A percentile compares a stretch with the other conserved stretches of the same genome.
Conservation (phyloP, 2,797 vertebrate species). For the Capromys pilorides region DNA sequence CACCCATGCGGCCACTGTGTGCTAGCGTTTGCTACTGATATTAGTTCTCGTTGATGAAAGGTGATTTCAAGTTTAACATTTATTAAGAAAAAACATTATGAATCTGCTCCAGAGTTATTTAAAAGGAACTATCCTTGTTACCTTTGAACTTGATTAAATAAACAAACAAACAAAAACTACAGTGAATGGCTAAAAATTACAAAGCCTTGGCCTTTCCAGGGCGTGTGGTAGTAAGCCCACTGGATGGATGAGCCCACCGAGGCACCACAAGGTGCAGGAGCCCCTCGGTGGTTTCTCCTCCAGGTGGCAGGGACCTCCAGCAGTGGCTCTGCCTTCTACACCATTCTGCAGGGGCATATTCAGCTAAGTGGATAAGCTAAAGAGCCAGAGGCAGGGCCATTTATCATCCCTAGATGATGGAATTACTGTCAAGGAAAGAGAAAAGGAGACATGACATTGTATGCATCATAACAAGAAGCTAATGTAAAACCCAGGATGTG, state of each 20-base stretch:
- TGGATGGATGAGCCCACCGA: neutral
- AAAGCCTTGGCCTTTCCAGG: neutral
- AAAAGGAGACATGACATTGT: neutral
- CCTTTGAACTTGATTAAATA: neutral
- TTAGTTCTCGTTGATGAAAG: neutral
- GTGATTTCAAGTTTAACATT: constrained; percentile 40
- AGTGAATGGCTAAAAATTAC: neutral
- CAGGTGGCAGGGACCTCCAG: neutral
- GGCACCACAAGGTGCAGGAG: neutral
- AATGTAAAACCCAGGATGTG: neutral
- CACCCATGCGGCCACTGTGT: neutral
- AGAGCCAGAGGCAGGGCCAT: neutral
- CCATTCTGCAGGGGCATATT: neutral
- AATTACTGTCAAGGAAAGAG: constrained; percentile 45
- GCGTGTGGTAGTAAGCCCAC: neutral
- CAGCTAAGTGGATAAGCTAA: neutral
- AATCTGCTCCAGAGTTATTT: constrained; percentile 5
- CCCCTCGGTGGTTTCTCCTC: neutral
- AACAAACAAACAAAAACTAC: neutral
- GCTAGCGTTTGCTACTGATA: neutral
- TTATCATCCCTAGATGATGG: neutral
- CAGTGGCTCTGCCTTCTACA: neutral
- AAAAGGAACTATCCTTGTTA: constrained; percentile 12
- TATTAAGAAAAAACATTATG: neutral
- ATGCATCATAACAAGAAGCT: neutral